Percentiles rank a stretch among this genome's conserved stretches.
Evolutionary conservation across 64 coral and sea anemone species (phyloP).

Genomic region (Montipora sp.): DNA sequence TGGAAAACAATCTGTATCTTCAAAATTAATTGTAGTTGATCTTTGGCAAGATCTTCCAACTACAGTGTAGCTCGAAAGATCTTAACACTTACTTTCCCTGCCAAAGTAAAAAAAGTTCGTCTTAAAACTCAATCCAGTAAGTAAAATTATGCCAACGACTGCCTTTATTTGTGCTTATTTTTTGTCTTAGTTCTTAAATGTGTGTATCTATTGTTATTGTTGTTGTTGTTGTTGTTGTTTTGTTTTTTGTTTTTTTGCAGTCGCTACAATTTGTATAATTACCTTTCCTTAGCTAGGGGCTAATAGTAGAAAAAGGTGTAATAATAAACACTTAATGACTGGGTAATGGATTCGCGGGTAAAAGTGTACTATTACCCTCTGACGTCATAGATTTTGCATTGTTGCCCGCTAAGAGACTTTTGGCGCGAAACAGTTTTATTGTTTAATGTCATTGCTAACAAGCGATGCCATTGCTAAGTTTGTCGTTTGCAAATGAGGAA

Average conservation of each 20-base stretch:
- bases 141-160: not conserved
- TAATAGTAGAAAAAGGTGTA: not conserved
- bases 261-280: not conserved
- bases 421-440: no score
- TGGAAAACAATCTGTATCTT: constrained; percentile 26
- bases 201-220: not conserved
- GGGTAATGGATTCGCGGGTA: no score
- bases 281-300: not conserved
- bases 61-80: not conserved
- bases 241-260: not conserved
- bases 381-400: no score
- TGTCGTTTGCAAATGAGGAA: no score
- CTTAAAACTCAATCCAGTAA: not conserved
- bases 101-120: not conserved
- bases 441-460: no score
- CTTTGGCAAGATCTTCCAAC: constrained; percentile 24
- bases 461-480: no score
- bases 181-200: not conserved
- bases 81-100: not conserved
- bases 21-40: not conserved
- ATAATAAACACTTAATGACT: no score
- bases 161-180: not conserved
- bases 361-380: no score
- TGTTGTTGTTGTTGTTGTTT: no score
- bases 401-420: no score